Evolutionary conservation across 1,140 invertebrate species (phyloP).

Genomic region (Drosophila eugracilis): DNA sequence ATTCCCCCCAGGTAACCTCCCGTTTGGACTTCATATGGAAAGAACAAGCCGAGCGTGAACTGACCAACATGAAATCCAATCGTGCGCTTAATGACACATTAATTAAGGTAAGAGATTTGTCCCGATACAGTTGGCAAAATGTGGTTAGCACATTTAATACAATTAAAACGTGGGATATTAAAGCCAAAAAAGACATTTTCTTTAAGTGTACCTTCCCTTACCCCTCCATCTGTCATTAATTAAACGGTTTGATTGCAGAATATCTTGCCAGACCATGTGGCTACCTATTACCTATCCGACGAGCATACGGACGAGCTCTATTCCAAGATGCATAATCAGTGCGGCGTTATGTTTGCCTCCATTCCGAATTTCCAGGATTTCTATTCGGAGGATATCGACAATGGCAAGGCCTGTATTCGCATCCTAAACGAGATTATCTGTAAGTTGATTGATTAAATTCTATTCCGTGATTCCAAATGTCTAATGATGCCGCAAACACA

Average conservation of each 20-base stretch:
- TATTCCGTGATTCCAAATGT: conserved; percentile 13
- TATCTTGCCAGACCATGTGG: conserved; percentile 98
- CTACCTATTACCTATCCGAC: conserved; percentile 95
- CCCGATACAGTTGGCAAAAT: not conserved
- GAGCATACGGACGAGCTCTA: conserved; percentile 93
- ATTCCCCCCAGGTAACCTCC: conserved; percentile 88
- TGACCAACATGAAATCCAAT: conserved; percentile 92
- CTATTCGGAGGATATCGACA: conserved; percentile 98
- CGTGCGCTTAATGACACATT: conserved; percentile 84
- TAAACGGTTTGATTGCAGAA: conserved; percentile 86
- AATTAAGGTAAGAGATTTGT: conserved; percentile 74
- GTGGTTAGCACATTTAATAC: not conserved
- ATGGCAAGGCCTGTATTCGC: conserved; percentile 98
- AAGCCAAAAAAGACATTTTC: not conserved
- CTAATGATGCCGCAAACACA: conserved; percentile 31
- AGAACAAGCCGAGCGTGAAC: conserved; percentile 94
- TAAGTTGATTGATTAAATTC: conserved; percentile 75
- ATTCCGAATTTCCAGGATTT: conserved; percentile 99
- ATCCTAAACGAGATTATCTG: conserved; percentile 98
- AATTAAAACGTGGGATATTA: not conserved
- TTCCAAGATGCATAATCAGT: conserved; percentile 95
- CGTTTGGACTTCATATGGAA: conserved; percentile 98
- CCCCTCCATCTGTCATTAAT: conserved; percentile 48
- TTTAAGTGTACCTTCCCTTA: not conserved
- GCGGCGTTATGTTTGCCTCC: conserved; percentile 98